phyloP scores from a whole-genome alignment of 2,888 invertebrate species.

The Malthinus seriepunctatus region DNA sequence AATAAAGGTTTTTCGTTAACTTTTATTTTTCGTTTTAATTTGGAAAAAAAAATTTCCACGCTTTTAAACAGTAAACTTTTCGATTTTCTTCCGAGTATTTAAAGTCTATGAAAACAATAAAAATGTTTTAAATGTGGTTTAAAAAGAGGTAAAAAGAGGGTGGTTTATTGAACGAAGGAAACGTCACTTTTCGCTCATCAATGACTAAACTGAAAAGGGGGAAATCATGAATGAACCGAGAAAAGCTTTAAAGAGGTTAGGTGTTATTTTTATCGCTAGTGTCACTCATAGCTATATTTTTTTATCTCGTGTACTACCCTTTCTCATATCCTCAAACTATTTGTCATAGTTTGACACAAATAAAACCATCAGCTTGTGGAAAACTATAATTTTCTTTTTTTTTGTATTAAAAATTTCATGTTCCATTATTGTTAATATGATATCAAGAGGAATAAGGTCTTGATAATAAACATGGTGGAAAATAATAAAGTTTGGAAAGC shows the following conservation, averaged over 20 bases:
- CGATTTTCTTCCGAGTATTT: neutral
- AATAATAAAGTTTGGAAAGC: neutral
- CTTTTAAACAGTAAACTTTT: too few relatives aligned
- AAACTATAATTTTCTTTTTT: too few relatives aligned
- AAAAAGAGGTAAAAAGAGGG: constrained; percentile 13
- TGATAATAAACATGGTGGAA: neutral
- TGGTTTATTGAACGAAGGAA: constrained; percentile 4
- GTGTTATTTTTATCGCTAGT: constrained; percentile 25
- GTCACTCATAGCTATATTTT: constrained; percentile 20
- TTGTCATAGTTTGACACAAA: constrained; percentile 14
- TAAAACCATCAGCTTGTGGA: neutral
- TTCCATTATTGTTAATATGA: too few relatives aligned
- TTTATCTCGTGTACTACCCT: constrained; percentile 14
- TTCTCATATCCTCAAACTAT: constrained; percentile 16
- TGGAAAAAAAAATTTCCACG: too few relatives aligned
- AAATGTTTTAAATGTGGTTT: constrained; percentile 6
- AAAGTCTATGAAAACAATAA: neutral
- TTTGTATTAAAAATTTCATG: too few relatives aligned
- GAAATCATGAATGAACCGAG: constrained; percentile 14
- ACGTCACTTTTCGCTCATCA: constrained; percentile 17
- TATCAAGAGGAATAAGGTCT: too few relatives aligned
- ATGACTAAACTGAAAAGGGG: constrained; percentile 24
- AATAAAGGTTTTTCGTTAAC: too few relatives aligned
- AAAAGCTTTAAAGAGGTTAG: constrained; percentile 24
- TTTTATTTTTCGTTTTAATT: too few relatives aligned